Conservation (phyloP, 1,140 invertebrate species). For the Drosophila nasuta region DNA sequence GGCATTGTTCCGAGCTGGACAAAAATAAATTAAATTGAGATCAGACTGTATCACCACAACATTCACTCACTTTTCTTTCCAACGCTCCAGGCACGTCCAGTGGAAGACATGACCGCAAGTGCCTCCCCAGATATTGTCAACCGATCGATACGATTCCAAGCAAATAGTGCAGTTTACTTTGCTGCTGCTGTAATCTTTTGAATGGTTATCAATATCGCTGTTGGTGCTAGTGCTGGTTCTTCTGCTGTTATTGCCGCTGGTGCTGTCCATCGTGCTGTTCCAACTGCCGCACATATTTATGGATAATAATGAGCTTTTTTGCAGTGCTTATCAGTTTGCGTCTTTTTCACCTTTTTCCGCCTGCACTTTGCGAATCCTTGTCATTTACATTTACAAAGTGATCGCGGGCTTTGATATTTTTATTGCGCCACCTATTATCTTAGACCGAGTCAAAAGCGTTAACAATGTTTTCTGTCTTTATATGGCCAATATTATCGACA, state of each 20-base stretch:
- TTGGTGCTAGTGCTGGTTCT: neutral
- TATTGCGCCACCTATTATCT: no score
- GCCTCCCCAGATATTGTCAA: neutral
- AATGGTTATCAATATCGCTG: neutral
- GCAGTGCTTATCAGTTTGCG: no score
- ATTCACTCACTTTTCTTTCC: neutral
- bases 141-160: neutral
- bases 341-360: no score
- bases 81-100: neutral
- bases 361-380: no score
- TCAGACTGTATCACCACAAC: neutral
- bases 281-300: neutral
- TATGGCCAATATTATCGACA: no score
- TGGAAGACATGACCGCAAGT: conserved; percentile 6
- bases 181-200: neutral
- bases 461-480: no score
- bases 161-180: neutral
- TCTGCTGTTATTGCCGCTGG: neutral
- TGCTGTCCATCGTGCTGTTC: conserved; percentile 1
- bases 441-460: no score
- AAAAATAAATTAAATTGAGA: neutral
- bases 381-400: no score
- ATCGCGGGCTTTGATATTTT: no score
- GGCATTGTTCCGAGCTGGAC: conserved; percentile 24
- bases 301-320: neutral